Evolutionary conservation across 2,113 vertebrate genomes (phyloP), one percentile per base, ranked within the genome.

Genomic region (Microtus ochrogaster): DNA sequence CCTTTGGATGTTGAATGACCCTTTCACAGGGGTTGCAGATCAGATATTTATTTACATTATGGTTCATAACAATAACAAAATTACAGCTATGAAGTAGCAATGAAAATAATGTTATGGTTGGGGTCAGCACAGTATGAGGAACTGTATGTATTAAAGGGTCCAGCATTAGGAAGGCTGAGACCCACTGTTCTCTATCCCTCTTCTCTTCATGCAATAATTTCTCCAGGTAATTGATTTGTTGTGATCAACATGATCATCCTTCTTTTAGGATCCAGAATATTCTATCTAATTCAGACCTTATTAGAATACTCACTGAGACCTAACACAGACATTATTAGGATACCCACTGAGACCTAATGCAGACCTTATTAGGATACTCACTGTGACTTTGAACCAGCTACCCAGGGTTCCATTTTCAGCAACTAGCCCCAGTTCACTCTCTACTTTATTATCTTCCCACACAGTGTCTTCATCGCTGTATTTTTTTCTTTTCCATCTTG

Each of bases 341-440:
- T 58, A 58, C 55, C 19, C 55, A 58, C 55, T 19, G 55, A 58
- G 55, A 58, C 17, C 55, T 55, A 55, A 55, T 2, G 2, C 24
- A 90, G 55, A 84, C 26, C 47, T 52, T 72, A 33, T 36, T 49
- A 86, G 22, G 55, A 72, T 61, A 98, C 99, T 58, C 55, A 58
- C 55, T 21, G 55, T 21, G 55, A 58, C 55, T 21, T 98, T 99
- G 97, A 98, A 99, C 99, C 99, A 99, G 33, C n/a, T 97, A 1
- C 58, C 94, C 52, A 17, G 84, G 26, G 1, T 1, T 17, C 9
- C 36, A 1, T 49, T 47, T 19, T n/a, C 2, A 78, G 70, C 96
- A 14, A 90, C 86, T 21, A 91, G 88, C 44, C 7, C 2, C 47
- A 30, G 0, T 36, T 58, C 7, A 28, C 22, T 94, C 1, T 79